Percentiles rank a stretch among this genome's conserved stretches.
phyloP scores from a whole-genome alignment of 2,113 vertebrate species.

The Scortum barcoo region DNA sequence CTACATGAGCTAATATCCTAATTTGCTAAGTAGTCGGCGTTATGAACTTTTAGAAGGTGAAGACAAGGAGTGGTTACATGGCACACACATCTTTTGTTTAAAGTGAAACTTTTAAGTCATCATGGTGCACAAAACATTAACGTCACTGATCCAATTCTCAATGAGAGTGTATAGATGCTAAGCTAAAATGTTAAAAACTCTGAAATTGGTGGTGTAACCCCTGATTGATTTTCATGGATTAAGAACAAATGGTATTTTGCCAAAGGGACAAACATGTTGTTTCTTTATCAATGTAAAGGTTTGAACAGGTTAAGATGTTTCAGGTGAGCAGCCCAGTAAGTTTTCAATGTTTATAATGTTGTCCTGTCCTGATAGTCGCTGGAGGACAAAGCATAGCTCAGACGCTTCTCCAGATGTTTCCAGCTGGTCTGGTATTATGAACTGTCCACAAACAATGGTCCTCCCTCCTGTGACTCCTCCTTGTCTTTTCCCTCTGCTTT shows the following conservation, averaged over 20 bases:
- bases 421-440: slow-evolving; percentile 51
- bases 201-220: too few relatives aligned
- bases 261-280: neutral
- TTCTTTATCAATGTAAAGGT: neutral
- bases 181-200: neutral
- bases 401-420: slow-evolving; percentile 1
- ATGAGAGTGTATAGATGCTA: neutral
- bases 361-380: neutral
- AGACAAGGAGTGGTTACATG: neutral
- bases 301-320: neutral
- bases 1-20: neutral
- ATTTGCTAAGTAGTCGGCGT: neutral
- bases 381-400: neutral
- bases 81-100: neutral
- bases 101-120: neutral
- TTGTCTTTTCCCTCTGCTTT: slow-evolving; percentile 10
- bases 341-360: too few relatives aligned
- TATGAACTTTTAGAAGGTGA: neutral
- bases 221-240: neutral
- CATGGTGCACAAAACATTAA: neutral
- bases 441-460: neutral
- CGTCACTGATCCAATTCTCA: neutral
- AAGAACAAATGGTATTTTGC: neutral
- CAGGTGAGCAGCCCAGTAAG: neutral
- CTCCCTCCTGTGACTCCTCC: slow-evolving; percentile 25